Base-by-base conservation (phyloP, 2,113 vertebrate species). In the Ceyx margarethae region DNA sequence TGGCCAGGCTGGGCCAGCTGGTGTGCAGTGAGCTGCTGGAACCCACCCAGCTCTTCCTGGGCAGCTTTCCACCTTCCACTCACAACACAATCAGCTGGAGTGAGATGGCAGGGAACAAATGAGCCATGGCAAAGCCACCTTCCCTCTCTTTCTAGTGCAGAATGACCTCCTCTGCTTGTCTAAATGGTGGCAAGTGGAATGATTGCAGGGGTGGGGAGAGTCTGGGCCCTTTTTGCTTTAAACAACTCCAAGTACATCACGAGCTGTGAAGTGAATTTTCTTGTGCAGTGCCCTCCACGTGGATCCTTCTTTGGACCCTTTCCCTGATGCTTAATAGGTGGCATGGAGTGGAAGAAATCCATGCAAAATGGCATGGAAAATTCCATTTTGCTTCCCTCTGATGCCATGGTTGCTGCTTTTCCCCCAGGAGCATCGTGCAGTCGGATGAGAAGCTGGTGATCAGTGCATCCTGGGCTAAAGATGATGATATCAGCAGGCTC, bases 391-490 rank as follows among this genome's bases (percentile, higher is more conserved):
- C 57, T 51, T 60, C 17, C 0, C 22, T 1, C 61, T 95, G 22
- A 83, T 10, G 26, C 16, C 42, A 3, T 4, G 46, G 25, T 31
- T 53, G 53, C 62, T 81, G 43, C 25, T 90, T n/a, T 35, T 21
- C 78, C 51, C 58, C 53, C 80, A 99, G 99, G 96, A 96, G 89
- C 67, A 98, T 99, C 1, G 99, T 98, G 80, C 99, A 99, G 79
- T 98, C 98, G 2, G 99, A 99, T 37, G 99, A 99, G 82, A 99
- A 99, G 92, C 96, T 99, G 93, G 99, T 98, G 87, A 99, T 99
- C 96, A 99, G 99, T 19, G 99, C 99, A 0, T 99, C 99, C 35
- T 99, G 99, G 99, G 98, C 99, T 50, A 99, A 99, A 96, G 99
- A 99, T 7, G 99, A 99, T 9, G 99, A 99, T 40, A 99, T 99